Evolutionary conservation across 1,140 invertebrate species (phyloP).

Genomic region (Ceratosolen solmsi): DNA sequence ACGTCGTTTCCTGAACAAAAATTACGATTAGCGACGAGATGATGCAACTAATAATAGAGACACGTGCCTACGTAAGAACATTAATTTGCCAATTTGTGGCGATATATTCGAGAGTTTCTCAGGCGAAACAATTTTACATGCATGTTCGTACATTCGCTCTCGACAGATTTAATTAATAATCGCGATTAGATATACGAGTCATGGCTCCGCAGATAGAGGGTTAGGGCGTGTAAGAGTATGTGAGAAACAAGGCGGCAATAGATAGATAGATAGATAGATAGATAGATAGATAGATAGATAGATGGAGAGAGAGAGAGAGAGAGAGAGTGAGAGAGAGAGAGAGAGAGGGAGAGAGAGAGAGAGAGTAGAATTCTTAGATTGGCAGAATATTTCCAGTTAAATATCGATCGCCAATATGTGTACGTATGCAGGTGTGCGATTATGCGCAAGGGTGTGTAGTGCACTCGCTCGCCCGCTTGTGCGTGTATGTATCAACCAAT

Average conservation of each 20-base stretch:
- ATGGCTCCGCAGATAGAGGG: slow-evolving; percentile 26
- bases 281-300: neutral
- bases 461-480: no score
- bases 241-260: no score
- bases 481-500: slow-evolving; percentile 44
- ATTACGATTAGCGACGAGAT: slow-evolving; percentile 41
- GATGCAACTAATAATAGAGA: slow-evolving; percentile 41
- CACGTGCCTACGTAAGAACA: slow-evolving; percentile 50
- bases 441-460: no score
- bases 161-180: slow-evolving; percentile 68
- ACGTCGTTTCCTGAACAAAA: neutral
- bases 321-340: slow-evolving; percentile 7
- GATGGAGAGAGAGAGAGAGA: neutral
- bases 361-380: slow-evolving; percentile 59
- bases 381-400: slow-evolving; percentile 54
- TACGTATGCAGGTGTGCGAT: slow-evolving; percentile 13
- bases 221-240: slow-evolving; percentile 12
- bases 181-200: slow-evolving; percentile 63
- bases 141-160: neutral
- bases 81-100: slow-evolving; percentile 62
- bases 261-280: no score
- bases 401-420: neutral
- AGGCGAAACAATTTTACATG: slow-evolving; percentile 63
- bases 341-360: neutral
- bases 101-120: slow-evolving; percentile 62